Base-by-base conservation (phyloP, 2,113 vertebrate genomes). In the Marmota monax region DNA sequence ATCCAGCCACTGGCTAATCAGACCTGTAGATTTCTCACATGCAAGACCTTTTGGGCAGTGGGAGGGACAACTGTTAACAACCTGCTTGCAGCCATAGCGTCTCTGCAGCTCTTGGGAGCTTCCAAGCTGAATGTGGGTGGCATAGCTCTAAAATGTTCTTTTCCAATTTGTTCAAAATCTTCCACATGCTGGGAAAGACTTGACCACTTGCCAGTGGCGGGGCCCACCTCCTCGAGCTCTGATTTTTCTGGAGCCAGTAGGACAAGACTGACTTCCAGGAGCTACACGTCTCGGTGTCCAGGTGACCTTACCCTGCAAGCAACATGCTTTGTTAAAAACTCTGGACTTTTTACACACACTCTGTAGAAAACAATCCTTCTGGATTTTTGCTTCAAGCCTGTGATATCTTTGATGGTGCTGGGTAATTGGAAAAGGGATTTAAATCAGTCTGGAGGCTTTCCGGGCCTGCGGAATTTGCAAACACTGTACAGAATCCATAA, bases 381-480 rank as follows among this genome's bases (percentile, higher is more conserved):
- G 63, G 61, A 88, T 78, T 96, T 45, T 88, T 82, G 79, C 95
- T 97, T 95, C 82, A 77, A 73, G 39, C 89, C 65, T 3, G 74
- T 86, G 63, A 70, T 63, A 79, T 84, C 94, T 97, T 97, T 90
- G 42, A 78, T 92, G 97, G 96, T 74, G 37, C 14, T 92, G 70
- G 83, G 29, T 95, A 96, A 95, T 53, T 45, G 79, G 92, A 94
- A 94, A 23, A 2, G 14, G 48, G 97, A 95, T 97, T 98, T 96
- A 84, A 98, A 90, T n/a, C 89, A 58, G 42, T 72, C 61, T 96
- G 96, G 80, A 96, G 45, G n/a, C 39, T 97, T 97, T 70, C 48
- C 37, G 73, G 92, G 45, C 0, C 84, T 11, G 84, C 56, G 90
- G 70, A 97, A 97, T 94, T 94, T 97, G 82, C 97, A 98, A 96